Conservation (phyloP, 2,113 vertebrate species). For the Aldabrachelys gigantea region DNA sequence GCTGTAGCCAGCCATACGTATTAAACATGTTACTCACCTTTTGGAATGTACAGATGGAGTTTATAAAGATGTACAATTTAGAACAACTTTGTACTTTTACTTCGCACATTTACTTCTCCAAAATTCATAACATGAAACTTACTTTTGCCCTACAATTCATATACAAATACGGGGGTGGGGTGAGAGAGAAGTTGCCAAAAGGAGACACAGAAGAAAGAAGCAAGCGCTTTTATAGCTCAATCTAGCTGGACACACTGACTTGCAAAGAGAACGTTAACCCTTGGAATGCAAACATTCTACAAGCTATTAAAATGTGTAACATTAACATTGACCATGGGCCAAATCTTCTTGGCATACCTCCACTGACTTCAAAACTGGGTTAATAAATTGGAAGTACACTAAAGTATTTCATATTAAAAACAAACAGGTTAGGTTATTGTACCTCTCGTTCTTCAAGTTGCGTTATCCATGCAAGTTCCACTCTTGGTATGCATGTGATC, state of each 20-base stretch:
- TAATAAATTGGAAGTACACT: slow-evolving; percentile 62
- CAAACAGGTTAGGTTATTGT: neutral
- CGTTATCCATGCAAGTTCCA: neutral
- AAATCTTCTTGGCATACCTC: slow-evolving; percentile 19
- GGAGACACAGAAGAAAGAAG: neutral
- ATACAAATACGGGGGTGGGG: neutral
- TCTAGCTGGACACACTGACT: neutral
- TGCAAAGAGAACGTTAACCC: neutral
- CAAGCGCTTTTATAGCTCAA: neutral
- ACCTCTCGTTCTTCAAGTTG: neutral
- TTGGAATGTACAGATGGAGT: neutral
- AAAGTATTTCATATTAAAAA: slow-evolving; percentile 9
- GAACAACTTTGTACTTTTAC: neutral
- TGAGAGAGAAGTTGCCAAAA: neutral
- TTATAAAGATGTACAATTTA: neutral
- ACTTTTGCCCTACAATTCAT: neutral
- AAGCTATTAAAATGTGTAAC: too few species aligned
- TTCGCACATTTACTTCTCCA: neutral
- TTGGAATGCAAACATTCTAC: slow-evolving; percentile 11
- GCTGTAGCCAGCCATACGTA: neutral
- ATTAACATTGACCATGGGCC: neutral
- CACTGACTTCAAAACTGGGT: slow-evolving; percentile 65
- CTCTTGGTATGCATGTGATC: neutral
- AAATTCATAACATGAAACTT: neutral
- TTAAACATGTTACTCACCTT: neutral